Conservation (phyloP, 2,888 invertebrate species). For the Rotaria sp. region DNA sequence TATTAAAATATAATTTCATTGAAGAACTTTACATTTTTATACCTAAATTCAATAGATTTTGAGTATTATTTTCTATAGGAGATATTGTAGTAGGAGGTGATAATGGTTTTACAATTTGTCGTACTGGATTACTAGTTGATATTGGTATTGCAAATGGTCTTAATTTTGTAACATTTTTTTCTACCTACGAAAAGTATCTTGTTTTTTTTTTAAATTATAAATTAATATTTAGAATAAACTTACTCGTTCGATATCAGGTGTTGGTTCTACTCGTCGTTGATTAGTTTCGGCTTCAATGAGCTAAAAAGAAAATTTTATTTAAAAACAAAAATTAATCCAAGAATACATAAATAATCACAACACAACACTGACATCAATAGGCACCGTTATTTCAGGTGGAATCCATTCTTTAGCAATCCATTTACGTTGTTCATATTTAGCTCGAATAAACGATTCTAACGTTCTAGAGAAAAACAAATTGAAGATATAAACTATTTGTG, state of each 20-base stretch:
- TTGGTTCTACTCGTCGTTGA: not conserved
- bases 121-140: not conserved
- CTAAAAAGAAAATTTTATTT: not conserved
- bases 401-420: conserved; percentile 77
- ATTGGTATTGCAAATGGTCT: not conserved
- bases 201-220: too few relatives aligned
- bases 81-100: not conserved
- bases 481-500: too few relatives aligned
- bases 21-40: not conserved
- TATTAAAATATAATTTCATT: too few relatives aligned
- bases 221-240: not conserved
- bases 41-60: not conserved
- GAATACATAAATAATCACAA: not conserved
- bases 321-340: not conserved
- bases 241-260: not conserved
- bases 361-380: conserved; percentile 51
- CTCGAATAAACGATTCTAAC: conserved; percentile 87
- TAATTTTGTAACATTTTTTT: not conserved
- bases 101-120: not conserved
- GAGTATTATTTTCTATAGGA: not conserved
- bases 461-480: conserved; percentile 50
- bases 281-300: not conserved
- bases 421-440: conserved; percentile 96
- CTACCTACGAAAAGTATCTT: not conserved
- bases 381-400: conserved; percentile 86